These are phyloP conservation scores for Peribatodes rhomboidaria DNA, from an alignment of 2,888 invertebrate genomes.

Conservation along the genomic window DNA sequence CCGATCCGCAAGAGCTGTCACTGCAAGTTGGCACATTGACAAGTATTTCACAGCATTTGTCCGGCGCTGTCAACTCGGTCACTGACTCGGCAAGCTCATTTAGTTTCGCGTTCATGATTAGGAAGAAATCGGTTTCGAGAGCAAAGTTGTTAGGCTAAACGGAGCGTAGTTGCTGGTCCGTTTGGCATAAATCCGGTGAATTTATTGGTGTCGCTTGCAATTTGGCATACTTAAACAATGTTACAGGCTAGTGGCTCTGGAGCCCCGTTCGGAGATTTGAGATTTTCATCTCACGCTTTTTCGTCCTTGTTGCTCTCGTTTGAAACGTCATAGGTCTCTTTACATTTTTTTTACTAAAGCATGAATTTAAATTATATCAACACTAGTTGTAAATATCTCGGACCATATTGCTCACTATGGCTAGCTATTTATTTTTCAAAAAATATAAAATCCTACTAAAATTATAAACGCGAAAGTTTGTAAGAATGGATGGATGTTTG, in stretches of 20 bases:
- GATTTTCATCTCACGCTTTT: too few relatives aligned
- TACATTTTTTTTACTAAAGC: too few relatives aligned
- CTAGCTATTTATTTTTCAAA: too few relatives aligned
- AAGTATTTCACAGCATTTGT: slow-evolving; percentile 76
- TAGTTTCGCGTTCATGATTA: slow-evolving; percentile 42
- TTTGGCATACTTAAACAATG: slow-evolving; percentile 7
- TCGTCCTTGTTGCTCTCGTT: too few relatives aligned
- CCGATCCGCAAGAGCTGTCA: slow-evolving; percentile 5
- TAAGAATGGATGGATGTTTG: too few relatives aligned
- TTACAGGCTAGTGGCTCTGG: background rate
- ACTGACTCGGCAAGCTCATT: slow-evolving; percentile 61
- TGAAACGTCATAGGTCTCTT: too few relatives aligned
- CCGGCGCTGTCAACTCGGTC: slow-evolving; percentile 73
- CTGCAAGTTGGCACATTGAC: slow-evolving; percentile 74
- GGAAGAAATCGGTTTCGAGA: slow-evolving; percentile 45
- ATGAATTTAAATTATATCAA: too few relatives aligned
- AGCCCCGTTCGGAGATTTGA: too few relatives aligned
- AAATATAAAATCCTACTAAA: too few relatives aligned
- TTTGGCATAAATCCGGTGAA: slow-evolving; percentile 28
- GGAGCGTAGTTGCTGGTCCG: slow-evolving; percentile 34
- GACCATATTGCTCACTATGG: too few relatives aligned
- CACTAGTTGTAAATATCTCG: too few relatives aligned
- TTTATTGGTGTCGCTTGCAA: slow-evolving; percentile 27
- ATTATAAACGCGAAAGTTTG: too few relatives aligned
- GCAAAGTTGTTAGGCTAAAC: slow-evolving; percentile 42